These are phyloP conservation scores for Botia almorhae DNA, from an alignment of 2,797 vertebrate genomes.

Conservation along the genomic window DNA sequence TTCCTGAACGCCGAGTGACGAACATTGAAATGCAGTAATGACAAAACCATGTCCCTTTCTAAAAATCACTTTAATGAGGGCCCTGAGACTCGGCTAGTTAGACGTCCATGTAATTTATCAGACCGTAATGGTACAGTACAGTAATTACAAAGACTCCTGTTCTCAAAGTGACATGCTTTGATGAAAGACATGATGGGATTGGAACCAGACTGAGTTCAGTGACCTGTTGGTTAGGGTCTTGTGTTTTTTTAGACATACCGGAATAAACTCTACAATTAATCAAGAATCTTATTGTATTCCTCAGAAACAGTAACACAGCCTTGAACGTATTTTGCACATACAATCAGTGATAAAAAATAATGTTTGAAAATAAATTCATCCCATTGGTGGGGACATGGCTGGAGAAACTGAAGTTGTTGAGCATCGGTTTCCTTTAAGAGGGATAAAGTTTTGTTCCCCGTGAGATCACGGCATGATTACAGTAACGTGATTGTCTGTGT, in stretches of 20 bases:
- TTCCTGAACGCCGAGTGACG: not conserved
- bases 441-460: conserved; percentile 30
- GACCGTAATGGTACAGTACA: not conserved
- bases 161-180: conserved; percentile 11
- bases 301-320: not conserved
- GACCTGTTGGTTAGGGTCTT: not conserved
- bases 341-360: not conserved
- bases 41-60: not conserved
- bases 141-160: conserved; percentile 4
- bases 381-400: too few species aligned
- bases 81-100: not conserved
- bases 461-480: conserved; percentile 31
- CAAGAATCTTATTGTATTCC: not conserved
- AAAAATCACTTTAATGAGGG: not conserved
- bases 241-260: not conserved
- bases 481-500: conserved; percentile 45
- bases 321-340: not conserved
- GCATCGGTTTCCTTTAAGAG: conserved; percentile 26
- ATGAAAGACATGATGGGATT: not conserved
- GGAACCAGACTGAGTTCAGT: not conserved
- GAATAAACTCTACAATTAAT: not conserved
- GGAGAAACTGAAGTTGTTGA: conserved; percentile 1
- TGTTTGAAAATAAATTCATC: not conserved
- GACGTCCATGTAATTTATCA: not conserved
- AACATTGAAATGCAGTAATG: not conserved